Evolutionary conservation across 1,140 invertebrate species (phyloP).

Genomic region (Pachyrhynchus sulphureomaculatus): DNA sequence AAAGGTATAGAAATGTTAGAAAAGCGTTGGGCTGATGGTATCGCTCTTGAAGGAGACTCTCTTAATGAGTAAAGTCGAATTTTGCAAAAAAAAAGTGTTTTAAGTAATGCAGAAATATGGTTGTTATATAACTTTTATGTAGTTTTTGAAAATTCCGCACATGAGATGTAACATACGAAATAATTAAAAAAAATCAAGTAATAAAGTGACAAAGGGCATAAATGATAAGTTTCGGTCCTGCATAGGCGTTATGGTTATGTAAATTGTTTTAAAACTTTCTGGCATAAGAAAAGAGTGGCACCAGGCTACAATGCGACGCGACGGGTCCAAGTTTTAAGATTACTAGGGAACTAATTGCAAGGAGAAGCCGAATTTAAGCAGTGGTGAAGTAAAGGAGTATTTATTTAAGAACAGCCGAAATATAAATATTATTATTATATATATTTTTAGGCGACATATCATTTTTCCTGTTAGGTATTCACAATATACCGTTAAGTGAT

Average conservation of each 20-base stretch:
- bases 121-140: too few species aligned
- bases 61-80: too few species aligned
- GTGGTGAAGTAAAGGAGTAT: background rate
- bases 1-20: too few species aligned
- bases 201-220: background rate
- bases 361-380: background rate
- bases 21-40: background rate
- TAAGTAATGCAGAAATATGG: background rate
- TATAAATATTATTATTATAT: background rate
- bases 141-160: too few species aligned
- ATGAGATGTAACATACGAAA: too few species aligned
- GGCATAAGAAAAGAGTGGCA: constrained; percentile 1
- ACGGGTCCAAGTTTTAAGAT: background rate
- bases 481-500: too few species aligned
- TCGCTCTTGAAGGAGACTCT: too few species aligned
- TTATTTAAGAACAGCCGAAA: background rate
- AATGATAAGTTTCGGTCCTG: constrained; percentile 5
- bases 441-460: too few species aligned
- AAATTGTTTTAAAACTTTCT: constrained; percentile 13
- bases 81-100: too few species aligned
- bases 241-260: constrained; percentile 9
- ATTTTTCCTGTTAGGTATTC: too few species aligned
- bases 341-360: background rate
- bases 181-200: too few species aligned
- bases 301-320: background rate